Percentiles rank a stretch among this genome's conserved stretches.
phyloP scores from a whole-genome alignment of 2,888 invertebrate genomes.

The Boloria selene region DNA sequence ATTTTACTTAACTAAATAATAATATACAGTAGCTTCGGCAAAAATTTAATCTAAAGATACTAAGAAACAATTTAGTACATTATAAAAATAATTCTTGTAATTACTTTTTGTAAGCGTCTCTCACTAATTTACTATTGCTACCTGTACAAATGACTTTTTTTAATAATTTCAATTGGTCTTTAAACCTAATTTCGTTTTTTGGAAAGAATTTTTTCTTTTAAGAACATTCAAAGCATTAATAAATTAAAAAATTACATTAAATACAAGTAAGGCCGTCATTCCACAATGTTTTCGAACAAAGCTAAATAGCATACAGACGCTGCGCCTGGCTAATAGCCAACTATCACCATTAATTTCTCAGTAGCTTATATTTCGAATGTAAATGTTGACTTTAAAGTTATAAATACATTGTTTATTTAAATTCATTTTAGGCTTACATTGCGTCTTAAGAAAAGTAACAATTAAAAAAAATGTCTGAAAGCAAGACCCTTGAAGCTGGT shows the following conservation, averaged over 20 bases:
- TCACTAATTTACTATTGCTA: too few relatives aligned
- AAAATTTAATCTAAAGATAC: too few relatives aligned
- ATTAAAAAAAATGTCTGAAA: constrained; percentile 63
- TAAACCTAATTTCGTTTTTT: neutral
- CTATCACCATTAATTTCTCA: constrained; percentile 66
- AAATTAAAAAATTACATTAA: constrained; percentile 3
- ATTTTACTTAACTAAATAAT: neutral
- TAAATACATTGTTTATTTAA: neutral
- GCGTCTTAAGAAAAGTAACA: constrained; percentile 30
- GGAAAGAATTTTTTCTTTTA: neutral
- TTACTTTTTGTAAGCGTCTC: too few relatives aligned
- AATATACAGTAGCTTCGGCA: neutral
- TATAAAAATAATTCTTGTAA: too few relatives aligned
- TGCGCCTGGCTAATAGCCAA: constrained; percentile 65
- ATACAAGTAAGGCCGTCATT: constrained; percentile 38
- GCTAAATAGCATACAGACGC: constrained; percentile 68
- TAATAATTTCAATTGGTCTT: neutral
- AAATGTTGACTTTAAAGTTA: constrained; percentile 47
- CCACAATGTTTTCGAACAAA: constrained; percentile 48
- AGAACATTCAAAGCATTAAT: neutral
- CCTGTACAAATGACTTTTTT: neutral
- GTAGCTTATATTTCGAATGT: constrained; percentile 60
- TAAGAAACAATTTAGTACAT: too few relatives aligned
- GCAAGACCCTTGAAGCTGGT: constrained; percentile 68
- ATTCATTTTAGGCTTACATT: constrained; percentile 9